phyloP scores from a whole-genome alignment of 1,140 invertebrate species.

The Drosophila pseudoananassae region DNA sequence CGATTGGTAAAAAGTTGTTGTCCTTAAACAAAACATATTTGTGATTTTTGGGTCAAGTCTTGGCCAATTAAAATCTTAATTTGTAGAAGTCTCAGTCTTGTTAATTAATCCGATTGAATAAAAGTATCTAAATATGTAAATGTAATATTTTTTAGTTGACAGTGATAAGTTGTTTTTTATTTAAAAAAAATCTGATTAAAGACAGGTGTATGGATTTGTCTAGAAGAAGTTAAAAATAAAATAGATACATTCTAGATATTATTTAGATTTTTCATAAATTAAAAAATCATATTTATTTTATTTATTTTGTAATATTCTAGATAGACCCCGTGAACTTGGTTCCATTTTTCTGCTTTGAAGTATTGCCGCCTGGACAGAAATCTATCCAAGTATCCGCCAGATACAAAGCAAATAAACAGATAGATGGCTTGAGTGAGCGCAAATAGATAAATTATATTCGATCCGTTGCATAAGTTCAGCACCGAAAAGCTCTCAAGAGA shows the following conservation, averaged over 20 bases:
- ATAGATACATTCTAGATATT: too few species aligned
- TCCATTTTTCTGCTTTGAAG: constrained; percentile 15
- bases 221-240: too few species aligned
- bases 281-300: background rate
- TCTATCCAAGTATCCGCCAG: constrained; percentile 20
- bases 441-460: background rate
- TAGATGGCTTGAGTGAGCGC: background rate
- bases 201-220: background rate
- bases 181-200: background rate
- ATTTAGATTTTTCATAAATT: background rate
- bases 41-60: constrained; percentile 29
- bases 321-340: background rate
- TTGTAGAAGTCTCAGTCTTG: constrained; percentile 13
- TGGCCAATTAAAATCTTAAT: constrained; percentile 29
- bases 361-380: background rate
- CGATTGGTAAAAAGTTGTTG: constrained; percentile 28
- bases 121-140: constrained; percentile 20
- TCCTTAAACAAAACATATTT: constrained; percentile 14
- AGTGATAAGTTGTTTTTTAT: constrained; percentile 18
- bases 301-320: background rate
- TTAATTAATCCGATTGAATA: constrained; percentile 17
- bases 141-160: constrained; percentile 5
- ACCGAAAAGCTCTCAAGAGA: constrained; percentile 1
- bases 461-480: constrained; percentile 11
- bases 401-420: constrained; percentile 13